Evolutionary conservation across 2,797 vertebrate genomes (phyloP), one percentile per base, ranked within the genome.

Genomic region (Enteromius treurensis): DNA sequence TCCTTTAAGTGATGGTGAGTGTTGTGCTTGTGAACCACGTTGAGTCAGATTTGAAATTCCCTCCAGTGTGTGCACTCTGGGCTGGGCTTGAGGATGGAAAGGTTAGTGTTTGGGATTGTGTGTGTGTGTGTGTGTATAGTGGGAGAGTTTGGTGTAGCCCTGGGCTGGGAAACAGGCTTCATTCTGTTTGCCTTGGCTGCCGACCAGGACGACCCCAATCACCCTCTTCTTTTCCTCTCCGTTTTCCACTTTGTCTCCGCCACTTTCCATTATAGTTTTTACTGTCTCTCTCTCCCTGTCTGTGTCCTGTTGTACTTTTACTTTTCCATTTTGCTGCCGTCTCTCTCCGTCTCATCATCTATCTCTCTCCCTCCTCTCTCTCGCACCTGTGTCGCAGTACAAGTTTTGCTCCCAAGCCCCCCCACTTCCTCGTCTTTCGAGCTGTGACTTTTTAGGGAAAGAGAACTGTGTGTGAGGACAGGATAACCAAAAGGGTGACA

Each of bases 131-230:
- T 37, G 77, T 79, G 53, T 32, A 58, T 15, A 15, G 69, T 55
- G 75, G 83, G 67, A 79, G 78, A 86, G 74, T 85, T 84, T 64
- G 82, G 79, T 88, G 77, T 77, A 81, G 82, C 86, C 82, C 84
- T 71, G 84, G 79, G 85, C 88, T 90, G 89, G 90, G 90, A 91
- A 91, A 90, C 89, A 85, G 89, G 86, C 85, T 85, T 86, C 60
- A 84, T 88, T 87, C 80, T 90, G 90, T 91, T 91, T 86, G 85
- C 71, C 80, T 90, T 90, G 90, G 90, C 86, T 77, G 75, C 49
- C 40, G 32, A 85, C 90, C 90, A 90, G 83, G 69, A 85, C 79
- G 84, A 90, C 89, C 89, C 87, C 78, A 77, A 53, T 90, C 89
- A 89, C 90, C 88, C 87, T 87, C 84, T 87, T 78, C 71, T 73